Percentiles rank a stretch among this genome's conserved stretches.
Evolutionary conservation across 2,888 invertebrate genomes (phyloP).

Genomic region (Terebella lapidaria): DNA sequence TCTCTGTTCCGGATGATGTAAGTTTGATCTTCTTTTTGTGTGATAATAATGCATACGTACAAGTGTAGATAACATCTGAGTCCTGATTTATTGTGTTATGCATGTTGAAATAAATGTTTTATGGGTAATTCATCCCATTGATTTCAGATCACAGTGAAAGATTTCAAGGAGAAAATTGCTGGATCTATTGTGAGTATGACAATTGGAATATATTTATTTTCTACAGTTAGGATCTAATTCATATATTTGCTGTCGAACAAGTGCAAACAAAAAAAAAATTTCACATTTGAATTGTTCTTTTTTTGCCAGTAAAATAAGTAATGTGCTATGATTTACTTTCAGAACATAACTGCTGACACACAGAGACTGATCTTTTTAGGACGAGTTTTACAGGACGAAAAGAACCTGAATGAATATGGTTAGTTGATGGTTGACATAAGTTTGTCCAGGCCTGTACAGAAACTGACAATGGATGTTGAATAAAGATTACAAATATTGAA

Average conservation of each 20-base stretch:
- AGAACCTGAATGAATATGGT: conserved; percentile 75
- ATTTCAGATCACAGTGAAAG: conserved; percentile 46
- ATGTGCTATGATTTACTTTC: too few species aligned
- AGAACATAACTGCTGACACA: conserved; percentile 68
- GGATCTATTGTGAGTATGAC: conserved; percentile 60
- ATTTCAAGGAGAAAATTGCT: conserved; percentile 51
- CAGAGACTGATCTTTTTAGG: conserved; percentile 93
- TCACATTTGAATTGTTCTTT: neutral
- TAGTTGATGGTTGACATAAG: too few species aligned
- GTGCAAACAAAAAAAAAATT: too few species aligned
- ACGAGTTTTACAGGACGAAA: conserved; percentile 84
- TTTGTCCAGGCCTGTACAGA: too few species aligned
- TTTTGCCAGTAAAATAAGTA: neutral
- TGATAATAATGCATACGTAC: too few species aligned
- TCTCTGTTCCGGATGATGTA: conserved; percentile 49
- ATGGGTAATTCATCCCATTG: too few species aligned
- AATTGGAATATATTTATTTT: conserved; percentile 1
- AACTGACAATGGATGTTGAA: too few species aligned
- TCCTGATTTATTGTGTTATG: too few species aligned
- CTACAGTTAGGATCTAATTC: neutral
- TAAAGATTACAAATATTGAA: too few species aligned
- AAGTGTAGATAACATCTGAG: too few species aligned
- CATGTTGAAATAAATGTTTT: too few species aligned
- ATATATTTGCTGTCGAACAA: too few species aligned
- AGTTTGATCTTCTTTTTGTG: conserved; percentile 17